Base-by-base conservation (phyloP, 2,888 invertebrate species). In the Andrena fulva region DNA sequence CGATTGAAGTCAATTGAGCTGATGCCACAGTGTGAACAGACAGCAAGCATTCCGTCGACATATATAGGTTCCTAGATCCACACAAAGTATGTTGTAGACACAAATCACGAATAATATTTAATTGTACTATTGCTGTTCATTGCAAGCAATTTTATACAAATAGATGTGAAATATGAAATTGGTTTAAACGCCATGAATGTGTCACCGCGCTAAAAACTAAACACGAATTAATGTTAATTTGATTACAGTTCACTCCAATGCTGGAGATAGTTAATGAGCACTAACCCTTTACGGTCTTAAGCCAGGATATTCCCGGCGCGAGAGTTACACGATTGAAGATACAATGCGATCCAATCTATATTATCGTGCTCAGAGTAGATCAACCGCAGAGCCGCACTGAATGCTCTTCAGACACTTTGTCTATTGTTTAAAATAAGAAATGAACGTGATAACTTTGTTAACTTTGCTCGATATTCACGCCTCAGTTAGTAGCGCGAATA, bases 21-120 rank as follows among this genome's bases (percentile, higher is more conserved):
- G 91, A 96, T 96, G 24, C 98, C 98, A 93, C 98, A 98, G 85
- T 95, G 95, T 84, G 96, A 96, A 94, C 98, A 98, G 1, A 98
- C 95, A 7, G 97, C 97, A 86, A 97, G 94, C 95, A 96, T 96
- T 69, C 97, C 97, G 52, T 96, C 96, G 42, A 97, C 95, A 84
- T 95, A 95, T 87, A 96, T 96, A 4, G 96, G 96, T 70, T 92
- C 86, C 89, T 94, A 89, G 50, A 85, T 77, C 64, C 82, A 87
- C 33, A 87, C 69, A 82, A 87, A 87, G 82, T 16, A 68, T 79
- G 54, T 77, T 75, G 72, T 62, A 71, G 42, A 31, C 62, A 48
- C 12, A 29, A 48, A 29, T 60, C 31, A 20, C 16, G 56, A 59
- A 48, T 8, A 54, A n/a, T 24, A 29, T 29, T n/a, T 70, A 20